A percentile compares a stretch with the other conserved stretches of the same genome.
Evolutionary conservation across 2,888 invertebrate genomes (phyloP).

Genomic region (Drosophila mimica): DNA sequence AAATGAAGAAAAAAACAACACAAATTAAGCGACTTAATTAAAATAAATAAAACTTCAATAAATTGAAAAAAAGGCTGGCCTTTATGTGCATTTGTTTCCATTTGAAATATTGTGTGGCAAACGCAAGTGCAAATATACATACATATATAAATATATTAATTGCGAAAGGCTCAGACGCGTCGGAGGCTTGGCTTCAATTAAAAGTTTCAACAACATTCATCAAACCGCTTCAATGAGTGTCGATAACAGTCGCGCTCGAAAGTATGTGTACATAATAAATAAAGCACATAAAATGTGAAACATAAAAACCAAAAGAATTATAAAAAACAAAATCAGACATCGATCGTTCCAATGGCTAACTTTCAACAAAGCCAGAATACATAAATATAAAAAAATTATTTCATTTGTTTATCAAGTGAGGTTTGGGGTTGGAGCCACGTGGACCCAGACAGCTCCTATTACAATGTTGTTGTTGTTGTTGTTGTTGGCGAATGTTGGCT

Average conservation of each 20-base stretch:
- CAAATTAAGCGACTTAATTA: constrained; percentile 66
- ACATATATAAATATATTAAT: too few species aligned
- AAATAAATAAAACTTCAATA: constrained; percentile 62
- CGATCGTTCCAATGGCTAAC: constrained; percentile 54
- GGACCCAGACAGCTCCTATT: constrained; percentile 25
- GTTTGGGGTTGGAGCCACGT: background rate
- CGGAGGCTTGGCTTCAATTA: constrained; percentile 68
- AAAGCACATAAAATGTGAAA: constrained; percentile 57
- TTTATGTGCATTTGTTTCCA: constrained; percentile 19
- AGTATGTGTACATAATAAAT: constrained; percentile 65
- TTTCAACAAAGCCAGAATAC: constrained; percentile 56
- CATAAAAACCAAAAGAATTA: constrained; percentile 29
- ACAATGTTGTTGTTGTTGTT: constrained; percentile 17
- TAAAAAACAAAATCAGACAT: constrained; percentile 46
- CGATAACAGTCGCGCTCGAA: constrained; percentile 69
- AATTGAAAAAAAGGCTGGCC: constrained; percentile 11
- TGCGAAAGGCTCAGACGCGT: constrained; percentile 39
- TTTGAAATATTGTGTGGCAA: constrained; percentile 48
- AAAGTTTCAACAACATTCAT: constrained; percentile 73
- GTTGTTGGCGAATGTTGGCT: constrained; percentile 28
- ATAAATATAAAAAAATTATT: constrained; percentile 70
- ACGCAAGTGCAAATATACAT: constrained; percentile 52
- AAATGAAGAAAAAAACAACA: constrained; percentile 21
- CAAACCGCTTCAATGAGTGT: constrained; percentile 62
- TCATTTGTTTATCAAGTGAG: constrained; percentile 49